Conservation (phyloP, 2,113 vertebrate species). For the Chaenogobius annularis region DNA sequence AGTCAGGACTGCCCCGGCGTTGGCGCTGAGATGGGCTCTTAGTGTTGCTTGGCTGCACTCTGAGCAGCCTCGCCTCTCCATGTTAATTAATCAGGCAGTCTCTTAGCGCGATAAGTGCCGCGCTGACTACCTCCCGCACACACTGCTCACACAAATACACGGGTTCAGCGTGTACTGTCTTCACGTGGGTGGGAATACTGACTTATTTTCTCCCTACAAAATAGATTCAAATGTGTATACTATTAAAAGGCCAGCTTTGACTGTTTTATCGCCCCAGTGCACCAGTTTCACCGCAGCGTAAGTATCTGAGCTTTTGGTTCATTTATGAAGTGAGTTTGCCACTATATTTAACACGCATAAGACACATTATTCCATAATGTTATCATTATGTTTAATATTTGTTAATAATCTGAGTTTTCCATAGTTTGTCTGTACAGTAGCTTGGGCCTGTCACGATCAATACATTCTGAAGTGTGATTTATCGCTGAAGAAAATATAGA, state of each 20-base stretch:
- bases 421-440: too few relatives aligned
- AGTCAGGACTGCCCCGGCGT: not conserved
- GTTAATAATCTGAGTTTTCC: too few relatives aligned
- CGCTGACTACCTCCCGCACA: conserved; percentile 6
- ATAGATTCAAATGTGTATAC: not conserved
- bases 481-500: too few relatives aligned
- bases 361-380: too few relatives aligned
- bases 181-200: not conserved
- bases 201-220: not conserved
- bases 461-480: too few relatives aligned
- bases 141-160: not conserved
- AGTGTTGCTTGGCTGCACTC: conserved; percentile 66
- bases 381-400: too few relatives aligned
- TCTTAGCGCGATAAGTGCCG: conserved; percentile 53
- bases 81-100: conserved; percentile 75
- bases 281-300: too few relatives aligned
- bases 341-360: too few relatives aligned
- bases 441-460: too few relatives aligned
- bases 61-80: conserved; percentile 56
- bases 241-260: not conserved
- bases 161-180: not conserved
- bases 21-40: conserved; percentile 63
- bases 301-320: too few relatives aligned
- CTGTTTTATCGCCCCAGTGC: not conserved
- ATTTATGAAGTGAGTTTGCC: too few relatives aligned